A percentile compares a stretch with the other conserved stretches of the same genome.
phyloP scores from a whole-genome alignment of 2,797 vertebrate species.

The Dicrostonyx torquatus region DNA sequence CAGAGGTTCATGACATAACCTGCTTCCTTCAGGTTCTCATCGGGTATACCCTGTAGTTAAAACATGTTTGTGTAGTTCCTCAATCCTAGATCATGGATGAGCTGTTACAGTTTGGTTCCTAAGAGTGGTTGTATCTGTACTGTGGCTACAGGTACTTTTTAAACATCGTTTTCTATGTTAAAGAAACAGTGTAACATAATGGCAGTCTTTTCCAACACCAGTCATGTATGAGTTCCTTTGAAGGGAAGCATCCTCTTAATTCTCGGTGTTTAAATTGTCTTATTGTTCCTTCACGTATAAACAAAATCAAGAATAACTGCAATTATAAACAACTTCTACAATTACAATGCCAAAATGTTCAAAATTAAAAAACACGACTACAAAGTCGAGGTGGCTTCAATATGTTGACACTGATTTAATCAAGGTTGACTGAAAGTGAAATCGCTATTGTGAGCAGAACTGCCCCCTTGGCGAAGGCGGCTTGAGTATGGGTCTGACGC shows the following conservation, averaged over 20 bases:
- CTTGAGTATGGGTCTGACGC: not conserved
- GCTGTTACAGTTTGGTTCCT: not conserved
- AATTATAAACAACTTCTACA: not conserved
- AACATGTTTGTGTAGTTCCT: not conserved
- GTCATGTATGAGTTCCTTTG: not conserved
- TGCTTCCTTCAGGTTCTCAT: not conserved
- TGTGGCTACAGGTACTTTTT: not conserved
- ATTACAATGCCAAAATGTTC: not conserved
- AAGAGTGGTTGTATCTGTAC: not conserved
- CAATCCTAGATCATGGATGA: not conserved
- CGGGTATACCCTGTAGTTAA: not conserved
- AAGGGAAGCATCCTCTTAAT: not conserved
- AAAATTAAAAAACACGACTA: slow-evolving; percentile 5
- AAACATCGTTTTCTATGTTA: not conserved
- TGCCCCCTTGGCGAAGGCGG: not conserved
- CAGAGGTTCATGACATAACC: not conserved
- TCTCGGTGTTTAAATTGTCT: slow-evolving; percentile 24
- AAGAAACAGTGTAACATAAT: not conserved
- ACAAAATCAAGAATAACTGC: slow-evolving; percentile 4
- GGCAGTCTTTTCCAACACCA: not conserved
- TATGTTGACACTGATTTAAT: not conserved
- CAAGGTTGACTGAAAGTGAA: not conserved
- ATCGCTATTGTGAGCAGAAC: not conserved
- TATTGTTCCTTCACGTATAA: not conserved
- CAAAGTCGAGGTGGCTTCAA: not conserved